Evolutionary conservation across 2,797 vertebrate genomes (phyloP).

Genomic region (Sparus aurata): DNA sequence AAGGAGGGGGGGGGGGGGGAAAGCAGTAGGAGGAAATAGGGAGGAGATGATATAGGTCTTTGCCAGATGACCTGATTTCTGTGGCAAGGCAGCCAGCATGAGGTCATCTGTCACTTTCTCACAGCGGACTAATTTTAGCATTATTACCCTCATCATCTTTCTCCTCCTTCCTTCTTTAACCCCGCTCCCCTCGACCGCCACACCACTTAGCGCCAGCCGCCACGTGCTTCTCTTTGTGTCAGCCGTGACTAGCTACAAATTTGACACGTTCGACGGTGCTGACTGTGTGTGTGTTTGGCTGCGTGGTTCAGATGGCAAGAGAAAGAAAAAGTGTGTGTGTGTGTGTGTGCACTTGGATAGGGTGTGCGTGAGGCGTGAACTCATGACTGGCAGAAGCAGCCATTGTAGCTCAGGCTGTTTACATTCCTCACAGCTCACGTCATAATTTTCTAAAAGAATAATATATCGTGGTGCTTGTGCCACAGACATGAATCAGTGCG

Average conservation of each 20-base stretch:
- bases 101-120: constrained; percentile 80
- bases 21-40: not conserved
- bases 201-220: constrained; percentile 57
- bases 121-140: constrained; percentile 76
- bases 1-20: not conserved
- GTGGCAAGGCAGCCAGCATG: constrained; percentile 58
- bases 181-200: constrained; percentile 8
- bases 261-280: constrained; percentile 42
- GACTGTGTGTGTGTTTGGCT: constrained; percentile 9
- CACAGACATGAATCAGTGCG: constrained; percentile 30
- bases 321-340: not conserved
- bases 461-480: not conserved
- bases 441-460: constrained; percentile 14
- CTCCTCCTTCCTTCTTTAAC: not conserved
- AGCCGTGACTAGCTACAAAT: constrained; percentile 41
- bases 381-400: constrained; percentile 22
- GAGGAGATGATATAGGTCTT: constrained; percentile 20
- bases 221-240: constrained; percentile 54
- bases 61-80: constrained; percentile 62
- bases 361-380: constrained; percentile 13
- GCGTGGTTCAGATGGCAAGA: not conserved
- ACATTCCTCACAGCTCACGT: constrained; percentile 32
- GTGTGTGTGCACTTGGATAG: not conserved
- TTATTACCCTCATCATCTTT: constrained; percentile 66
- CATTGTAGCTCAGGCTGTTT: constrained; percentile 41